Conservation (phyloP, 1,140 invertebrate genomes). For the Tigriopus japonicus region DNA sequence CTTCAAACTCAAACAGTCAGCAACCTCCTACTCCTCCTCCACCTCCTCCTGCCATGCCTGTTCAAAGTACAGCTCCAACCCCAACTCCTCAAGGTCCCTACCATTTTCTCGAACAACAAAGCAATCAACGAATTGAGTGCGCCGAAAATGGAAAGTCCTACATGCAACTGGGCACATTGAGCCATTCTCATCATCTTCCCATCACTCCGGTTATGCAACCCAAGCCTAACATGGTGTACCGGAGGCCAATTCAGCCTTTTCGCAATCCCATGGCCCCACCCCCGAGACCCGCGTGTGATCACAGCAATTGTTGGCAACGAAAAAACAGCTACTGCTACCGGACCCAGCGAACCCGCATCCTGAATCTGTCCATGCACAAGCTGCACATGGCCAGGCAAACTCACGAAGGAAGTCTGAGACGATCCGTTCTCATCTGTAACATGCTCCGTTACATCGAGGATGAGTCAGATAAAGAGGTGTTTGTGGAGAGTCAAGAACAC, state of each 20-base stretch:
- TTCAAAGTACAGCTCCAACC: neutral
- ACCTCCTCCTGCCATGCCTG: neutral
- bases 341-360: constrained; percentile 62
- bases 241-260: constrained; percentile 19
- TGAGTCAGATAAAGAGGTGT: constrained; percentile 64
- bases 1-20: neutral
- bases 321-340: constrained; percentile 40
- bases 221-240: constrained; percentile 11
- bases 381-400: constrained; percentile 65
- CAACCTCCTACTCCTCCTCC: too few species aligned
- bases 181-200: constrained; percentile 11
- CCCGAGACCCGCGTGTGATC: constrained; percentile 49
- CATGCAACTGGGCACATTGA: constrained; percentile 45
- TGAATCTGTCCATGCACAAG: constrained; percentile 82
- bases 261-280: constrained; percentile 20
- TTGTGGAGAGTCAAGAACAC: constrained; percentile 19
- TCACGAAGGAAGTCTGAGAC: constrained; percentile 66
- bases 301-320: constrained; percentile 24
- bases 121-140: constrained; percentile 53
- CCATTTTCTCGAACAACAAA: constrained; percentile 8
- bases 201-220: constrained; percentile 9
- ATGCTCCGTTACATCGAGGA: constrained; percentile 71
- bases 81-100: neutral
- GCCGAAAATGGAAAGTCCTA: constrained; percentile 79
- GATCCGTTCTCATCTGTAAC: constrained; percentile 84